Conservation (phyloP, 2,888 invertebrate species). For the Cataglyphis cursor region DNA sequence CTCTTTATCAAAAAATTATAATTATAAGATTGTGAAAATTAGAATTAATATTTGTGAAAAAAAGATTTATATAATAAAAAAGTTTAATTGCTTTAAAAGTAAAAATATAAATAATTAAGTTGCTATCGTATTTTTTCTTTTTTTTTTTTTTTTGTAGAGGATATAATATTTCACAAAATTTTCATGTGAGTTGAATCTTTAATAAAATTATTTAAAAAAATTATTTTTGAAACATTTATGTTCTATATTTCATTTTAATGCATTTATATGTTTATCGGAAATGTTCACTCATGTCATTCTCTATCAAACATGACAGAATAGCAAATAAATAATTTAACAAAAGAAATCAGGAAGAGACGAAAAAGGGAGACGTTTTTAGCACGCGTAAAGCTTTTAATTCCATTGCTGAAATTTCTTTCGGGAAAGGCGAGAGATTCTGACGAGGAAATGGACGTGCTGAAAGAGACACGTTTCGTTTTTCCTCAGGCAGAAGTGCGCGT, state of each 20-base stretch:
- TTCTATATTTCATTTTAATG: background rate
- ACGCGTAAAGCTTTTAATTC: constrained; percentile 50
- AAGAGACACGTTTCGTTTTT: constrained; percentile 74
- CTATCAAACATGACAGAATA: background rate
- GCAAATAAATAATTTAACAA: constrained; percentile 37
- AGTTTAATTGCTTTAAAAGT: background rate
- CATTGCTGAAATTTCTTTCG: constrained; percentile 48
- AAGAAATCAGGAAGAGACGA: constrained; percentile 17
- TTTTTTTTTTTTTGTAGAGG: background rate
- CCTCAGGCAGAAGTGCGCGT: constrained; percentile 43
- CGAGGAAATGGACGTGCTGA: constrained; percentile 75
- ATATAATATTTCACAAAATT: background rate
- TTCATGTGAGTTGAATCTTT: background rate
- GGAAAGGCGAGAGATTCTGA: constrained; percentile 31
- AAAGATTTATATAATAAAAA: background rate
- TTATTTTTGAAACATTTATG: background rate
- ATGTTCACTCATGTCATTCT: background rate
- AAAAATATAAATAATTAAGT: background rate
- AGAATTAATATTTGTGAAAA: background rate
- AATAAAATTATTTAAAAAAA: background rate
- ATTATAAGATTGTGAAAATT: background rate
- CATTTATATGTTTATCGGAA: background rate
- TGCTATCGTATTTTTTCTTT: background rate
- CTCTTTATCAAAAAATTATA: background rate
- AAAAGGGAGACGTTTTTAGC: constrained; percentile 23